These are phyloP conservation scores for Rhabdomys dilectus DNA, from an alignment of 2,113 vertebrate species.

Conservation along the genomic window DNA sequence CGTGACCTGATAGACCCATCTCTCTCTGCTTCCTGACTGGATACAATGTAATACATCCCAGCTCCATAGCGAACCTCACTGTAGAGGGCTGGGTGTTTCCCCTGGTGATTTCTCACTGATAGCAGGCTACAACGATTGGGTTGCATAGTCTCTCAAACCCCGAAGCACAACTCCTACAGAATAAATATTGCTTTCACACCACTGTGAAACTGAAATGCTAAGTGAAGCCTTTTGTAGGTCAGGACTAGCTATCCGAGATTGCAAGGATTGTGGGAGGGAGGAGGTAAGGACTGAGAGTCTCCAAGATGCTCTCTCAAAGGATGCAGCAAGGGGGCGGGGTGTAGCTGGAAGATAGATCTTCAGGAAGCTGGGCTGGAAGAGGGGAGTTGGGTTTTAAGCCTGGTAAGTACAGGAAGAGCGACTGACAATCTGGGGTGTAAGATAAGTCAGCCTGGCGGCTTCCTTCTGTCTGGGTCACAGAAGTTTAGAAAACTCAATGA, in stretches of 20 bases:
- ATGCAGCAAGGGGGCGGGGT: too few relatives aligned
- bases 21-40: too few relatives aligned
- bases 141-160: neutral
- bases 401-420: too few relatives aligned
- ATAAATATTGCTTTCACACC: neutral
- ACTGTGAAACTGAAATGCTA: neutral
- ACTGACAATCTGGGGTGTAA: neutral
- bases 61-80: neutral
- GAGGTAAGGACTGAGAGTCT: neutral
- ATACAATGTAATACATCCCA: too few relatives aligned
- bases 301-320: neutral
- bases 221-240: neutral
- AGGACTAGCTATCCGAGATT: neutral
- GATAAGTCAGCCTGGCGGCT: neutral
- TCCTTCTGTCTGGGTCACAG: fast-evolving
- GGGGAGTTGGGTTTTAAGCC: neutral
- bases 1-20: neutral
- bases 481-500: neutral
- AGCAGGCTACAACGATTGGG: neutral
- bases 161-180: neutral
- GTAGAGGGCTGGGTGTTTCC: neutral
- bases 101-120: neutral
- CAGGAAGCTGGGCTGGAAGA: neutral
- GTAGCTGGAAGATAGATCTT: neutral
- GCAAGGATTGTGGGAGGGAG: neutral